These are phyloP conservation scores for Drosophila triauraria DNA, from an alignment of 1,140 invertebrate genomes.

Conservation along the genomic window DNA sequence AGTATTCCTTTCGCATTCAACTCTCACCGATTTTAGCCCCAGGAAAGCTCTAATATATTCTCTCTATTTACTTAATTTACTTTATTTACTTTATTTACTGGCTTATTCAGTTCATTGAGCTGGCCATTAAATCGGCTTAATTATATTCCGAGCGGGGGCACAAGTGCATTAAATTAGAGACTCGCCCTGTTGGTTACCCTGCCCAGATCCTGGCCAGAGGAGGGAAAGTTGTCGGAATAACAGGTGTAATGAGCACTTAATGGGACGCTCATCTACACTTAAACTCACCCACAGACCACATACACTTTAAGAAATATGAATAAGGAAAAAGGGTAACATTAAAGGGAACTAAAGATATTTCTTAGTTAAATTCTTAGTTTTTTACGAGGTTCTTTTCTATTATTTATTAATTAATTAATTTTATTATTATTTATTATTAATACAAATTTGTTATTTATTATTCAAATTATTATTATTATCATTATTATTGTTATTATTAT, in stretches of 20 bases:
- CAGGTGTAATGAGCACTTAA: slow-evolving; percentile 49
- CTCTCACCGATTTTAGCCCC: background rate
- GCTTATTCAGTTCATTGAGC: slow-evolving; percentile 37
- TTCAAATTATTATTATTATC: too few species aligned
- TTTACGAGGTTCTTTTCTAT: too few species aligned
- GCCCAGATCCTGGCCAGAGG: background rate
- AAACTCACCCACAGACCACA: background rate
- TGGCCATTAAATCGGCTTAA: slow-evolving; percentile 42
- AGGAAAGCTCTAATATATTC: background rate
- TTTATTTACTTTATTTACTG: background rate
- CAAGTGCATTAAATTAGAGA: slow-evolving; percentile 42
- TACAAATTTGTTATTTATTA: too few species aligned
- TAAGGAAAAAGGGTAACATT: background rate
- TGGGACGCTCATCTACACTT: slow-evolving; percentile 2
- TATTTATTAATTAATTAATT: background rate
- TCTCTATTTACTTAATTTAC: background rate
- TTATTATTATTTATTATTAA: too few species aligned
- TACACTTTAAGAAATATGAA: slow-evolving; percentile 2
- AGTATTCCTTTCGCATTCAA: too few species aligned
- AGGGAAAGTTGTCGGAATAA: background rate
- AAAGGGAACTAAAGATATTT: background rate
- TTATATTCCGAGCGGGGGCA: slow-evolving; percentile 18
- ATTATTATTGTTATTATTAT: too few species aligned
- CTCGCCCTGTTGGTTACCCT: background rate
- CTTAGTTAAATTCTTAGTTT: background rate